Base-by-base conservation (phyloP, 2,888 invertebrate genomes). In the Lithophane leautieri region DNA sequence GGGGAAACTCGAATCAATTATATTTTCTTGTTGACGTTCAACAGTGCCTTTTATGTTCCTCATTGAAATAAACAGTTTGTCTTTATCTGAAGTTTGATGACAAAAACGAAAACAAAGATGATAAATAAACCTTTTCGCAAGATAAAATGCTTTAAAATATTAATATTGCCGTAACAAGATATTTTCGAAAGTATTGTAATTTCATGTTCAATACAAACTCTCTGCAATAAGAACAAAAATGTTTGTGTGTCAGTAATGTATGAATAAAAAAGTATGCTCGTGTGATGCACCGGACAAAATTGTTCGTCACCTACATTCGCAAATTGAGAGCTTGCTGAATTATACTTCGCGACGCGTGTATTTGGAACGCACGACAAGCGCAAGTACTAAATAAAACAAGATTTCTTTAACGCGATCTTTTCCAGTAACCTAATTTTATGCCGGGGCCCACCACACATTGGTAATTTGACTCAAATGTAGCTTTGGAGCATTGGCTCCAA, bases 271-370 rank as follows among this genome's bases (percentile, higher is more conserved):
- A 56, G 87, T 88, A 68, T 86, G 84, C 79, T 85, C 73, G 81
- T 77, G 73, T 70, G 82, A 85, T 88, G 86, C 85, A 81, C 82
- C 74, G 70, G 44, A 65, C 70, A 61, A 69, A 82, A 82, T 79
- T 58, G 79, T 22, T 9, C 77, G 80, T 78, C 70, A 73, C 73
- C 86, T 81, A 86, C 76, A 73, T 75, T 76, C 52, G 60, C 42
- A 65, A 82, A 85, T 84, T 74, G 73, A 60, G 40, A 68, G 63
- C 28, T 62, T 62, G 56, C 56, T 71, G 58, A 74, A 84, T 78
- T 77, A 77, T 78, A 70, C 6, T 56, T 73, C 4, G 50, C 40
- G 25, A 68, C 52, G 67, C 34, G 58, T 73, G 28, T 58, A 50
- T 73, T 73, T 70, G 56, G 69, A 54, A 82, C 63, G 78, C 44